phyloP scores from a whole-genome alignment of 1,140 invertebrate species.

The Argopecten irradians region DNA sequence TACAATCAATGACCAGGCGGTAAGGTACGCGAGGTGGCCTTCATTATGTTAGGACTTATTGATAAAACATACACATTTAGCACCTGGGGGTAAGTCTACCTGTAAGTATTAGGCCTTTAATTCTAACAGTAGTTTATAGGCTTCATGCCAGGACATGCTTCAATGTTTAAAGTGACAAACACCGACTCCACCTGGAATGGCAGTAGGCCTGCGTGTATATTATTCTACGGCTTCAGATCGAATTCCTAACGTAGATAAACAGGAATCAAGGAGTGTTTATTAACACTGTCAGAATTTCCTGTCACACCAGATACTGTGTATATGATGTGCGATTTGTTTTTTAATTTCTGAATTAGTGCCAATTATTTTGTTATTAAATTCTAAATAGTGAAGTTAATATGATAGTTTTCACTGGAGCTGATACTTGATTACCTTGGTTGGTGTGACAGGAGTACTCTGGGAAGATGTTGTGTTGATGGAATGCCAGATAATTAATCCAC shows the following conservation, averaged over 20 bases:
- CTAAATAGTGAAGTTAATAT: background rate
- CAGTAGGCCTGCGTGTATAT: background rate
- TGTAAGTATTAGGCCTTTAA: background rate
- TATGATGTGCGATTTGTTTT: background rate
- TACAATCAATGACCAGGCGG: background rate
- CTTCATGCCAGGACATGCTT: slow-evolving; percentile 14
- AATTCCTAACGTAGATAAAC: background rate
- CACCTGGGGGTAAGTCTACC: background rate
- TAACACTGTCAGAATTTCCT: background rate
- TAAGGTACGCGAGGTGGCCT: background rate
- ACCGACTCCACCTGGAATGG: background rate
- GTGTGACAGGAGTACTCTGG: background rate
- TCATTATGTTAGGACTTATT: background rate
- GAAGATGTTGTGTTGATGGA: background rate
- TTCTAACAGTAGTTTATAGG: background rate
- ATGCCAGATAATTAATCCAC: background rate
- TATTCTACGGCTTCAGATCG: background rate
- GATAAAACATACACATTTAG: background rate
- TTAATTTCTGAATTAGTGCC: background rate
- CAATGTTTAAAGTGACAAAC: background rate
- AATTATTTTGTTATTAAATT: background rate
- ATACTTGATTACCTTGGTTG: background rate
- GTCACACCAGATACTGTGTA: background rate
- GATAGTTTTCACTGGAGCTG: too few species aligned
- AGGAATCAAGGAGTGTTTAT: background rate